Base-by-base conservation (phyloP, 2,888 invertebrate species). In the Mongoloraphidia duomilia region DNA sequence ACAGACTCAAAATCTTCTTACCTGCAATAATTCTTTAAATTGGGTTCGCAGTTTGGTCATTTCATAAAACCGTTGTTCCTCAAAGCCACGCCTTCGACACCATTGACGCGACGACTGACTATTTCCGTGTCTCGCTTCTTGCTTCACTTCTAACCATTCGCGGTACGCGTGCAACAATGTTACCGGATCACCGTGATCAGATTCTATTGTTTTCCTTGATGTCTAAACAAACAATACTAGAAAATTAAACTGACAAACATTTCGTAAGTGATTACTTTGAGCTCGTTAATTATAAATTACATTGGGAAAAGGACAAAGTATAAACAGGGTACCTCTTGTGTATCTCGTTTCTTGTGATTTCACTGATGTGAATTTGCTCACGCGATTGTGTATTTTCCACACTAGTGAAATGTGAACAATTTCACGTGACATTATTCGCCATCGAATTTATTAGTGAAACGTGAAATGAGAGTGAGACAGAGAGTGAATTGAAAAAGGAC, bases 41-140 rank as follows among this genome's bases (percentile, higher is more conserved):
- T 98, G 98, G 26, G 83, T 77, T 36, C 93, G 77, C 8, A 98
- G 71, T 70, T 97, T 97, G 0, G 89, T 90, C 60, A 94, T 85
- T 68, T 98, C 98, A 62, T 96, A 98, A 60, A 98, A 84, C 17
- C 98, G 72, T 65, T 98, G 96, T 63, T 98, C 97, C 66, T 98
- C 97, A 8, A 98, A 73, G 0, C 94, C 95, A 50, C 93, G 73
- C 49, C 86, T 76, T 54, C 79, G 79, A 58, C 95, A 92, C 97
- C 98, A 98, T 51, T 80, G 79, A 41, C 82, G 74, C 0, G 81
- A 77, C 47, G 59, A 51, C 61, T 60, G 11, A 59, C 56, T 45
- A 65, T 62, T 42, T 56, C 57, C 47, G 57, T 58, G 38, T 56
- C 62, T 12, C 9, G n/a, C 39, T 33, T 73, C 72, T 46, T 80